phyloP scores from a whole-genome alignment of 2,113 vertebrate species.

The Corythornis vintsioides region DNA sequence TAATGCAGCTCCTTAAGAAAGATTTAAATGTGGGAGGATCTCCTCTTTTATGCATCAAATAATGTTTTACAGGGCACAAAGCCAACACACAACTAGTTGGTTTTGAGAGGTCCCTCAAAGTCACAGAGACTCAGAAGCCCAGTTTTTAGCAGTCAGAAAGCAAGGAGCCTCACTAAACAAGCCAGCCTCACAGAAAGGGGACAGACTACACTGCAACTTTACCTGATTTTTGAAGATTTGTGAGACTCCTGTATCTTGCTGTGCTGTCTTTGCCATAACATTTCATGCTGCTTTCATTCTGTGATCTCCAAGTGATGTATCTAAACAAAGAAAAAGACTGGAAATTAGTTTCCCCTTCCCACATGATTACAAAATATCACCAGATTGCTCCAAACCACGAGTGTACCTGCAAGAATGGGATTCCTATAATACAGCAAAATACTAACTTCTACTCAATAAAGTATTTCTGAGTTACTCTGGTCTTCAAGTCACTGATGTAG shows the following conservation, averaged over 20 bases:
- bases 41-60: not conserved
- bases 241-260: slow-evolving; percentile 13
- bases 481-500: not conserved
- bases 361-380: not conserved
- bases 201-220: not conserved
- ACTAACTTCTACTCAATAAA: not conserved
- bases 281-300: slow-evolving; percentile 56
- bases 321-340: slow-evolving; percentile 40
- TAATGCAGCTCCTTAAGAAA: not conserved
- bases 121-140: not conserved
- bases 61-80: not conserved
- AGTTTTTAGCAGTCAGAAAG: not conserved
- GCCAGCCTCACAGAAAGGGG: not conserved
- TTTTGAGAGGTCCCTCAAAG: not conserved
- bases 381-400: not conserved
- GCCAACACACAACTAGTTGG: not conserved
- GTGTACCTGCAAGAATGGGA: not conserved
- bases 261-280: slow-evolving; percentile 29
- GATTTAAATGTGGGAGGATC: not conserved
- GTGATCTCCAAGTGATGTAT: not conserved
- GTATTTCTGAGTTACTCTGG: not conserved
- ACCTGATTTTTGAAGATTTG: slow-evolving; percentile 36
- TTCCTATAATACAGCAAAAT: not conserved
- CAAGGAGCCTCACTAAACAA: not conserved
- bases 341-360: not conserved